Percentiles rank a stretch among this genome's conserved stretches.
phyloP scores from a whole-genome alignment of 2,113 vertebrate species.

The Polypterus bichir region DNA sequence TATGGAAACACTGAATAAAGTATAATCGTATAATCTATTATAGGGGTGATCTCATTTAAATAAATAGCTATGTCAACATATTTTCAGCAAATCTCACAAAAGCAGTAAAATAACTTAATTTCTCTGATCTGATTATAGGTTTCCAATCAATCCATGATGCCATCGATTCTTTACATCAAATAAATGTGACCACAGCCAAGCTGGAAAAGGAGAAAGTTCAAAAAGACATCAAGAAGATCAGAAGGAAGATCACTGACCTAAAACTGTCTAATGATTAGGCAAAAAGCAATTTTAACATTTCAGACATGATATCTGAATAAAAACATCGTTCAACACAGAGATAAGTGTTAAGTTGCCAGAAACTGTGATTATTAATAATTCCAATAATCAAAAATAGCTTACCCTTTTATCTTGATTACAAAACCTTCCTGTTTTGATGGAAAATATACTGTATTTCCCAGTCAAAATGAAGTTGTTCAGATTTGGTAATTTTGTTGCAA shows the following conservation, averaged over 20 bases:
- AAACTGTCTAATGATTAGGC: not conserved
- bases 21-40: not conserved
- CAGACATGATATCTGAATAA: no score
- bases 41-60: no score
- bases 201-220: conserved; percentile 56
- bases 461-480: no score
- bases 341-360: no score
- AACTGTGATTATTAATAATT: no score
- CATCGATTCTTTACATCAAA: conserved; percentile 59
- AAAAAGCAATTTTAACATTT: no score
- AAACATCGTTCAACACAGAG: no score
- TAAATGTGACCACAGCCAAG: conserved; percentile 55
- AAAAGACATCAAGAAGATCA: conserved; percentile 45
- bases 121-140: conserved; percentile 37
- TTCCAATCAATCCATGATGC: conserved; percentile 60
- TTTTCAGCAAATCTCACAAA: not conserved
- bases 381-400: no score
- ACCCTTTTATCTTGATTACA: no score
- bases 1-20: conserved; percentile 5
- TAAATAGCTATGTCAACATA: not conserved
- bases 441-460: no score
- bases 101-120: not conserved
- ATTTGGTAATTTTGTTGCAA: no score
- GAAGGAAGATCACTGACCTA: conserved; percentile 37
- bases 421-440: no score